Evolutionary conservation across 2,888 invertebrate species (phyloP), one percentile per base, ranked within the genome.

Genomic region (Agrypnus murinus): DNA sequence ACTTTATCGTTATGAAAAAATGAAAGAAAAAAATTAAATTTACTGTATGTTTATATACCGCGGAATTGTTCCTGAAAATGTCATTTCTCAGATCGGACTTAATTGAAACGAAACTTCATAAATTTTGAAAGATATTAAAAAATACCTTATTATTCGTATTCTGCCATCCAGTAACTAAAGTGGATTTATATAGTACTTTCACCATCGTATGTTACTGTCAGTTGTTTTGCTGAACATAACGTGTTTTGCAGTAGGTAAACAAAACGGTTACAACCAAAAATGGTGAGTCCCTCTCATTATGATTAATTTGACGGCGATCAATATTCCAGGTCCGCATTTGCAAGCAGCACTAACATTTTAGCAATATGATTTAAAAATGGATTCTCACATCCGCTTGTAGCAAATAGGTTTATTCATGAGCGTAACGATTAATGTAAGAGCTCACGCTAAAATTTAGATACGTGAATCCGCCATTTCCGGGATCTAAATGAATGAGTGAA

Each of bases 351-450:
- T 38, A 38, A 34, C 12, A 34, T 53, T 34, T 53, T 58, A 31
- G 58, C 58, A 19, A 2, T 38, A 17, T 40, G 38, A 19, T 58
- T 58, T 58, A 58, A 58, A 58, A 58, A 58, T 40, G 58, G 58
- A 58, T 58, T 58, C 9, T 25, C 40, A 31, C 32, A 40, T 58
- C 38, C 40, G 40, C 58, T 17, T 25, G 15, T 4, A 55, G 55
- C 25, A 12, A 55, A 55, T 55, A 55, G n/a, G 55, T 55, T 55
- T 55, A 55, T 55, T 55, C 55, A 55, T 55, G 55, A 55, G 55
- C 9, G 34, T 34, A 55, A 34, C 55, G 34, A 55, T 55, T 55
- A 55, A 55, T 55, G 55, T 55, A 55, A 34, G 34, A 55, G 40
- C 58, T 38, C 58, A 17, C 25, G 58, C 25, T n/a, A 58, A 40